Evolutionary conservation across 23 tunicate genomes (phyloP).

Genomic region (Phallusia fumigata): DNA sequence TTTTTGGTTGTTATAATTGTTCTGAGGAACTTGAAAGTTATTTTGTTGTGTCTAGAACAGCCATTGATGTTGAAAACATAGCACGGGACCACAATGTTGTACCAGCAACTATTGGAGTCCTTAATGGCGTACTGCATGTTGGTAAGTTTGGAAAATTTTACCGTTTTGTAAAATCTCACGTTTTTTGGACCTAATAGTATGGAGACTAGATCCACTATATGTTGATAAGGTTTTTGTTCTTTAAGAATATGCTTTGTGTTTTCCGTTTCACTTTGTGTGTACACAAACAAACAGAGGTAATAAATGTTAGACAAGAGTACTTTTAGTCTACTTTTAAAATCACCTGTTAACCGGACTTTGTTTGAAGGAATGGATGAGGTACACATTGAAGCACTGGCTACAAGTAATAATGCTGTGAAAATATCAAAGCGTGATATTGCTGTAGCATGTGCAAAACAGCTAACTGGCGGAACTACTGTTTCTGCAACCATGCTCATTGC

Average conservation of each 20-base stretch:
- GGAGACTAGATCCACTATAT: too few species aligned
- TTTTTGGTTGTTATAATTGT: neutral
- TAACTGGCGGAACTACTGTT: conserved; percentile 87
- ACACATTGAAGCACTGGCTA: conserved; percentile 22
- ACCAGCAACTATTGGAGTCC: conserved; percentile 83
- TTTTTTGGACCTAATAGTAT: too few species aligned
- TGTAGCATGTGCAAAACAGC: conserved; percentile 39
- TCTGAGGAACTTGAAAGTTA: neutral
- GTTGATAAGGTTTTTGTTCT: too few species aligned
- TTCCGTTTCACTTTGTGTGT: too few species aligned
- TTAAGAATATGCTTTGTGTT: too few species aligned
- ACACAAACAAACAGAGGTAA: too few species aligned
- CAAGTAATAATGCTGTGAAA: conserved; percentile 20
- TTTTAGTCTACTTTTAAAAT: too few species aligned
- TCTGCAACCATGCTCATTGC: conserved; percentile 89
- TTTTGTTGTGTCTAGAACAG: conserved; percentile 44
- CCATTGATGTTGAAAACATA: conserved; percentile 78
- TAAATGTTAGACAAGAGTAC: too few species aligned
- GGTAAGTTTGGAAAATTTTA: conserved; percentile 45
- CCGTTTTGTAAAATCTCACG: too few species aligned
- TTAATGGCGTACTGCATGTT: conserved; percentile 73
- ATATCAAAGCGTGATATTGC: conserved; percentile 75
- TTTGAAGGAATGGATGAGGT: conserved; percentile 54
- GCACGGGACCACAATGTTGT: conserved; percentile 37
- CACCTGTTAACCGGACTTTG: too few species aligned